Evolutionary conservation across 2,888 invertebrate genomes (phyloP), one percentile per base, ranked within the genome.

Genomic region (Euphydryas editha): DNA sequence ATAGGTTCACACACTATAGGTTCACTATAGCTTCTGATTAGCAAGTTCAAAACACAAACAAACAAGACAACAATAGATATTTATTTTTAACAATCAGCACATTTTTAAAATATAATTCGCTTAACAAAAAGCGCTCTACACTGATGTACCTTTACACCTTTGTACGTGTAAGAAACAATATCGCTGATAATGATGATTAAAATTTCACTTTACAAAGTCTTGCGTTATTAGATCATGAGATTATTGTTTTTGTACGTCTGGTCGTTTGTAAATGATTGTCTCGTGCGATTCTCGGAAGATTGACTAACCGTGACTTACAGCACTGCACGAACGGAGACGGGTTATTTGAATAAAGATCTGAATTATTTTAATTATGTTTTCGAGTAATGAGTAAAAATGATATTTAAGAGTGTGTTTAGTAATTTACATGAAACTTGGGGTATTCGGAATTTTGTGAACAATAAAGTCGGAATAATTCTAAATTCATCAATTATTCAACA

Each of bases 211-310:
- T 42, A 65, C 56, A 42, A 49, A 61, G 57, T 39, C 42, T 69
- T 18, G 65, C 59, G 61, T 57, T 69, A 54, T 59, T 58, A 65
- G 68, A 70, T 70, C 62, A 49, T 49, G 36, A 15, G 69, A 64
- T 70, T 70, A 30, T 65, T 62, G 74, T 82, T 81, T 84, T 84
- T 81, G 75, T 72, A 62, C 61, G 75, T 76, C 76, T 75, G 76
- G 77, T 75, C 74, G 70, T 75, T 76, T 62, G 70, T 76, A 75
- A 78, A 76, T 72, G 71, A 73, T 72, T 68, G 76, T 72, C 72
- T 75, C 76, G 74, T 73, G 74, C 71, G 57, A 58, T 70, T 74
- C 72, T 73, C 67, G 59, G 73, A 72, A 73, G 60, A 65, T 65
- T 66, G 69, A 62, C 68, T 62, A 66, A 75, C 74, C 78, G 77